Percentiles rank a stretch among this genome's conserved stretches.
These are phyloP conservation scores for Hyposoter dolosus DNA, from an alignment of 2,888 invertebrate genomes.

Conservation along the genomic window DNA sequence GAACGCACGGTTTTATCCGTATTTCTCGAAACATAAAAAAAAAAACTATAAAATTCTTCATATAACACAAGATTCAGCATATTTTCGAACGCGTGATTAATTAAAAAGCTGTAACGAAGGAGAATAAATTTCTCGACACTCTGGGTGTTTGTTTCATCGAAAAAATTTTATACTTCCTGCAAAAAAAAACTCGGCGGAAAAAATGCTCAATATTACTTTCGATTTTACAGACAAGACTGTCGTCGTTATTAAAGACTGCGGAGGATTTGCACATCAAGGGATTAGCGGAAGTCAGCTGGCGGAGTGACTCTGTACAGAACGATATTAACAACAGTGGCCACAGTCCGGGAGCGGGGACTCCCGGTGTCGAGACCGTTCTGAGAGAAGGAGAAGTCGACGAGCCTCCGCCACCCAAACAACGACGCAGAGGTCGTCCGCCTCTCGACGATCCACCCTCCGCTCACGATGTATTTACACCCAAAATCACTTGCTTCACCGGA, in stretches of 20 bases:
- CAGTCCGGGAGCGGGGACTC: constrained; percentile 81
- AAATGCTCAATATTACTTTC: not conserved
- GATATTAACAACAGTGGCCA: constrained; percentile 80
- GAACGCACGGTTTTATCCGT: not conserved
- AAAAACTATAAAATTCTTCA: not conserved
- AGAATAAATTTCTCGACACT: not conserved
- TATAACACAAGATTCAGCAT: not conserved
- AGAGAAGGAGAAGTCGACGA: constrained; percentile 82
- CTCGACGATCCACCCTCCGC: constrained; percentile 87
- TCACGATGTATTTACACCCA: constrained; percentile 85
- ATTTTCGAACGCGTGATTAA: not conserved
- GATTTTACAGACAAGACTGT: constrained; percentile 91
- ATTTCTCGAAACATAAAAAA: not conserved
- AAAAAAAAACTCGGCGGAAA: not conserved
- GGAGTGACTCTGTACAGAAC: constrained; percentile 84
- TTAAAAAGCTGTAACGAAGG: not conserved
- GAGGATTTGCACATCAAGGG: constrained; percentile 97
- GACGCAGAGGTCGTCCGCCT: constrained; percentile 89
- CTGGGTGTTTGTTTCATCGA: not conserved
- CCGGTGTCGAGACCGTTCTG: constrained; percentile 81
- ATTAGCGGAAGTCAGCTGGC: constrained; percentile 95
- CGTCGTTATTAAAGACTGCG: constrained; percentile 95
- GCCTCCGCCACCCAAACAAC: constrained; percentile 85
- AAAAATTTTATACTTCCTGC: not conserved
- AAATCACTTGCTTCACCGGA: constrained; percentile 85